Conservation (phyloP, 2,888 invertebrate genomes). For the Lysandra bellargus region DNA sequence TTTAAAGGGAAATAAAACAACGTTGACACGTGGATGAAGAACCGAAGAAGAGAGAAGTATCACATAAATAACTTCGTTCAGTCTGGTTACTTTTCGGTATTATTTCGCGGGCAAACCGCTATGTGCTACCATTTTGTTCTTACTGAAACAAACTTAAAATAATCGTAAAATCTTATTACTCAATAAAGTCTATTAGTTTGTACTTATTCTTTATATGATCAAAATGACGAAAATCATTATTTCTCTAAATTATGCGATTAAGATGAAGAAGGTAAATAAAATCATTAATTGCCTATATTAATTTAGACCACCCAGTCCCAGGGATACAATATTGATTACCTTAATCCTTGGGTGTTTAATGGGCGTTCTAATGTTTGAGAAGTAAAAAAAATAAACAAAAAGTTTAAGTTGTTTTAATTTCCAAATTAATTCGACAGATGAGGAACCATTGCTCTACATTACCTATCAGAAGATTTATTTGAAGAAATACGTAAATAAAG, state of each 20-base stretch:
- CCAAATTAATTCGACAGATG: neutral
- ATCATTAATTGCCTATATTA: neutral
- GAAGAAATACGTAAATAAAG: no score
- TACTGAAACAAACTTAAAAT: no score
- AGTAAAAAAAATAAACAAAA: neutral
- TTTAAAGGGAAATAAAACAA: no score
- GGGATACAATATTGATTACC: neutral
- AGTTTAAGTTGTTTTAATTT: neutral
- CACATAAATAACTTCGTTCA: no score
- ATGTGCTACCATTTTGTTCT: no score
- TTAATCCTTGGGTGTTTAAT: neutral
- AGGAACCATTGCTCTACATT: neutral
- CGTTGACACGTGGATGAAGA: no score
- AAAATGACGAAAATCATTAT: neutral
- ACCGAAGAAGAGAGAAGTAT: no score
- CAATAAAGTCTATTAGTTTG: neutral
- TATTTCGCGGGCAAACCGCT: no score
- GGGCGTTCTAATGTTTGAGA: neutral
- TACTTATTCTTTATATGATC: neutral
- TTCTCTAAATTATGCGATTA: neutral
- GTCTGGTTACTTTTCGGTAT: no score
- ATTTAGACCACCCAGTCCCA: slow-evolving; percentile 14
- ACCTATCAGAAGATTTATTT: no score
- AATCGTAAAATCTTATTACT: no score
- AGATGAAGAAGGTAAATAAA: neutral